Base-by-base conservation (phyloP, 2,888 invertebrate species). In the Seladonia tumulorum region DNA sequence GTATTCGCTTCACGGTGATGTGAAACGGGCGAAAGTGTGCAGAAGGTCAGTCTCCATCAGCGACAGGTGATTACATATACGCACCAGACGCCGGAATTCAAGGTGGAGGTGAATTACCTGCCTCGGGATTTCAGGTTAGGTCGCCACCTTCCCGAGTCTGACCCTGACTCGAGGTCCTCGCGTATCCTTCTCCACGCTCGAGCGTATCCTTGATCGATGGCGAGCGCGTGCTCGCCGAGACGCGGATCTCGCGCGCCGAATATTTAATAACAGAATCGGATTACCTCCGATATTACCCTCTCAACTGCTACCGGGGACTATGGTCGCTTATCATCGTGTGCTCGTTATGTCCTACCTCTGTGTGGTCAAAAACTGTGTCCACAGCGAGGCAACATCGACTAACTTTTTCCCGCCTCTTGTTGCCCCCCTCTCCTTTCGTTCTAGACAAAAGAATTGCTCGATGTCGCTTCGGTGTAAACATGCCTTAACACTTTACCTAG, bases 51-150 rank as follows among this genome's bases (percentile, higher is more conserved):
- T 89, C 91, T 85, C 76, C 87, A 86, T 87, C 87, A 87, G 89
- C 90, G 92, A 91, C 92, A 92, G 92, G 92, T 93, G 92, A 93
- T 89, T 88, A 87, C 87, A 87, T 85, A 86, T 85, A 90, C 90
- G 88, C 82, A 79, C 87, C 81, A 77, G 81, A 87, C 85, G 78
- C 83, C 85, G 83, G 87, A 88, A 90, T 89, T 92, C 92, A 92
- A 92, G 91, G 92, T 91, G 89, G 91, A 92, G 92, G 93, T 92
- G 93, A 94, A 93, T 93, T 93, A 93, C 92, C 92, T 87, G 91
- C 85, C 82, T 88, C 66, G 76, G 90, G 91, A 91, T 92, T 92
- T 92, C 90, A 91, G 92, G 91, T 90, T 91, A 89, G 89, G 89
- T 89, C 88, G 89, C 83, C 87, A 90, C 90, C 90, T 90, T 87